phyloP scores from a whole-genome alignment of 2,113 vertebrate genomes.

The Triplophysa dalaica region DNA sequence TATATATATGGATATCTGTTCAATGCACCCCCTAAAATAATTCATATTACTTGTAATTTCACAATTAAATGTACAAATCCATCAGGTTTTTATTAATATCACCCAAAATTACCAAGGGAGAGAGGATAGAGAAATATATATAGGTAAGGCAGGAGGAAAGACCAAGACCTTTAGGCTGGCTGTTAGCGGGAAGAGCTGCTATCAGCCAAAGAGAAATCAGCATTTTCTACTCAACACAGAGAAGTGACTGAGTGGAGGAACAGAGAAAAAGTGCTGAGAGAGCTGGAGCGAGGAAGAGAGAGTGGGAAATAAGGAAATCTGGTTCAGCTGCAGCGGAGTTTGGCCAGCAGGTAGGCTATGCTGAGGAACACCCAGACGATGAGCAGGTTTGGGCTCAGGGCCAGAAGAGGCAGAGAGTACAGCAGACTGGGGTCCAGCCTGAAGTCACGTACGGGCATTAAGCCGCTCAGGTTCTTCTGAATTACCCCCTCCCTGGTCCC shows the following conservation, averaged over 20 bases:
- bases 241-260: not conserved
- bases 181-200: constrained; percentile 2
- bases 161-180: constrained; percentile 34
- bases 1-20: not conserved
- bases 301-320: not conserved
- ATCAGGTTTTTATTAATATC: not conserved
- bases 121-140: not conserved
- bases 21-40: constrained; percentile 32
- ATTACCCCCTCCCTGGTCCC: constrained; percentile 97
- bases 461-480: constrained; percentile 99
- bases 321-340: constrained; percentile 92
- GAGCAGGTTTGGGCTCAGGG: constrained; percentile 97
- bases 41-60: constrained; percentile 25
- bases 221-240: not conserved
- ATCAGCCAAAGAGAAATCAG: constrained; percentile 15
- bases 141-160: constrained; percentile 35
- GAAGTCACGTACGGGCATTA: constrained; percentile 95
- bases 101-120: not conserved
- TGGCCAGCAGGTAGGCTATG: constrained; percentile 91
- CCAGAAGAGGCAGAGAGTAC: constrained; percentile 96
- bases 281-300: not conserved
- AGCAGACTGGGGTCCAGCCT: constrained; percentile 95
- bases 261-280: not conserved
- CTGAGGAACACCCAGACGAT: constrained; percentile 98
- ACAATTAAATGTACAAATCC: constrained; percentile 31